Percentiles rank a stretch among this genome's conserved stretches.
Evolutionary conservation across 2,888 invertebrate species (phyloP).

Genomic region (Acronicta leporina): DNA sequence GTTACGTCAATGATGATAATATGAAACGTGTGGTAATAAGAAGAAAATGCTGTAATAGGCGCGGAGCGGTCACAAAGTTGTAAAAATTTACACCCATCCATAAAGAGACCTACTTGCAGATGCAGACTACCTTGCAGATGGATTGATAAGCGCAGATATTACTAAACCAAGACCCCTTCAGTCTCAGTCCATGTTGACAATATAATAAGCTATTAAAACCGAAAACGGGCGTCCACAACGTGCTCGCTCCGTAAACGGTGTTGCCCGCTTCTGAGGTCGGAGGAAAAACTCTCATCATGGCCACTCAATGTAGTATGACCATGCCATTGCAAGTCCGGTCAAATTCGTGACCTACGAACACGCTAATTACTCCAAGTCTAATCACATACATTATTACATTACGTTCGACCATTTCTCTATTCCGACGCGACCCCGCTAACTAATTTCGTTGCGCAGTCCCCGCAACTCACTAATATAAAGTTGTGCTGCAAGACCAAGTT

Average conservation of each 20-base stretch:
- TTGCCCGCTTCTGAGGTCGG: slow-evolving; percentile 55
- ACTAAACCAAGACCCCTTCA: slow-evolving; percentile 3
- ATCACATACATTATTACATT: slow-evolving; percentile 12
- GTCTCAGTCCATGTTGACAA: slow-evolving; percentile 8
- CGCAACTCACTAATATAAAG: slow-evolving; percentile 18
- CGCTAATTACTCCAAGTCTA: slow-evolving; percentile 27
- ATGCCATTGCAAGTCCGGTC: slow-evolving; percentile 44
- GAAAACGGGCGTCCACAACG: slow-evolving; percentile 29
- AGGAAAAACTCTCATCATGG: slow-evolving; percentile 39
- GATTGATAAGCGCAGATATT: not conserved
- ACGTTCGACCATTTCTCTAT: slow-evolving; percentile 9
- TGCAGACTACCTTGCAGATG: too few relatives aligned
- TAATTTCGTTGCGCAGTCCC: slow-evolving; percentile 21
- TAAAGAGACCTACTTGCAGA: too few relatives aligned
- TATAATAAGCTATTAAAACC: slow-evolving; percentile 31
- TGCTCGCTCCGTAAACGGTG: slow-evolving; percentile 44
- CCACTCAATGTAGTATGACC: slow-evolving; percentile 10
- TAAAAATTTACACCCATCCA: too few relatives aligned
- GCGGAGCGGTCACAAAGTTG: too few relatives aligned
- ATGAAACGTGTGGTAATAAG: too few relatives aligned
- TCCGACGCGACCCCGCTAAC: slow-evolving; percentile 10
- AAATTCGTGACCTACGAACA: slow-evolving; percentile 29
- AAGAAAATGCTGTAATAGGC: too few relatives aligned
- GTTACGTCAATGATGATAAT: too few relatives aligned
- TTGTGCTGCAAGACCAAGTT: slow-evolving; percentile 16